These are phyloP conservation scores for Cyanoliseus patagonus DNA, from an alignment of 2,113 vertebrate genomes.

Conservation along the genomic window DNA sequence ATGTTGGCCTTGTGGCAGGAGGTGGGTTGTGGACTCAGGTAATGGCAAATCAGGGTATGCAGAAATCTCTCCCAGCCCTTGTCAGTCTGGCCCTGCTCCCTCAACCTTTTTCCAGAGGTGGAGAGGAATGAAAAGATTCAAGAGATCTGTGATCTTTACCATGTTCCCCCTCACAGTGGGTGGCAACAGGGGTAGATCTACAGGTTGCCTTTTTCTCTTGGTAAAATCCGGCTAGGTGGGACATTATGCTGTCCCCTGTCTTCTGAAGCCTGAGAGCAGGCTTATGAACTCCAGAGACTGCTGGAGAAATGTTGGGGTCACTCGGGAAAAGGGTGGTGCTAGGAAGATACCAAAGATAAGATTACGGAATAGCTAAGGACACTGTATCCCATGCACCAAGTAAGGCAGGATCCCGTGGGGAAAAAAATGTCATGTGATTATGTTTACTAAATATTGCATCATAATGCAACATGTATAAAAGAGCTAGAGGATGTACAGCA, in stretches of 20 bases:
- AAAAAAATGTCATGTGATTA: background rate
- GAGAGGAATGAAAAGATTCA: background rate
- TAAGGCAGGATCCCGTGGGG: background rate
- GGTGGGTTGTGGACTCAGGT: rapidly evolving
- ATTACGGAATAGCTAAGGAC: background rate
- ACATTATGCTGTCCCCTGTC: background rate
- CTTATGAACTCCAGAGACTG: background rate
- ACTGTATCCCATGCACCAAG: background rate
- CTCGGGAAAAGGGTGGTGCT: background rate
- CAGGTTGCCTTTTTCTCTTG: background rate
- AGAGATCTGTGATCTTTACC: background rate
- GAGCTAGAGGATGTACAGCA: background rate
- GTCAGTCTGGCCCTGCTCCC: background rate
- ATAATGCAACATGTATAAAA: background rate
- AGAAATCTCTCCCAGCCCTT: background rate
- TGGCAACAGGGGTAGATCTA: background rate
- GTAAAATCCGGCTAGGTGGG: background rate
- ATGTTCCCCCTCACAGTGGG: background rate
- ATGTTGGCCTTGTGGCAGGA: background rate
- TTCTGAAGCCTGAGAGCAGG: background rate
- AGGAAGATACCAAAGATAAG: background rate
- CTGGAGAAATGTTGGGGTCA: background rate
- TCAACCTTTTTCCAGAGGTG: background rate
- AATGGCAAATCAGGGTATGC: rapidly evolving
- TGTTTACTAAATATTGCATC: background rate